Evolutionary conservation across 2,888 invertebrate species (phyloP), one percentile per base, ranked within the genome.

Genomic region (Chloroclystis v-ata): DNA sequence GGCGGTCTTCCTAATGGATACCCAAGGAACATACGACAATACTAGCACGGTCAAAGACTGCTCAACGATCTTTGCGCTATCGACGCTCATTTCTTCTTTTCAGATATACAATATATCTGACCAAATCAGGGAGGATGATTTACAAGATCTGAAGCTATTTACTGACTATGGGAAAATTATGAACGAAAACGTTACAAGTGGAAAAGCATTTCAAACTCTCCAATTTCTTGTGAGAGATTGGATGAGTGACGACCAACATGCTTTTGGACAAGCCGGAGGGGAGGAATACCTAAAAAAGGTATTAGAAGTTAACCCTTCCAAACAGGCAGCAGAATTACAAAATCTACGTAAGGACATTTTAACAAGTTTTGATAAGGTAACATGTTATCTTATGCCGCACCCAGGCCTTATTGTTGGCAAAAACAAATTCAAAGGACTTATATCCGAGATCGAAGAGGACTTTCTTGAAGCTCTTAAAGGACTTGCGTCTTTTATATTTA

Each of bases 351-450:
- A 91, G 66, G 96, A 97, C 74, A 97, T 98, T 57, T 94, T 3
- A 96, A 47, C 46, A 28, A 55, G 97, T 77, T 98, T 98, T 79
- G 91, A 93, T 33, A 92, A 94, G 65, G 95, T 97, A 55, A 92
- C 93, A 25, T 97, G 97, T 72, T 97, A 95, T 78, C 84, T 98
- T 46, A 93, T 98, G 95, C 98, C 98, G 8, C 97, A 98, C 90
- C 98, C 98, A 0, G 97, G 98, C 20, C 90, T 97, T 16, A 97
- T 97, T 24, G 96, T 97, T 37, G 95, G 95, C 11, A 95, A 95
- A 89, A 96, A 95, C 4, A 90, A 92, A 51, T 98, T 97, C 77
- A 50, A 26, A 6, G 58, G 58, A 5, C 49, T 48, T 1, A 13
- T 52, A 4, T 41, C 48, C 28, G 56, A 56, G 72, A 96, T 98